Conservation (phyloP, 2,113 vertebrate genomes). For the Plotosus lineatus region DNA sequence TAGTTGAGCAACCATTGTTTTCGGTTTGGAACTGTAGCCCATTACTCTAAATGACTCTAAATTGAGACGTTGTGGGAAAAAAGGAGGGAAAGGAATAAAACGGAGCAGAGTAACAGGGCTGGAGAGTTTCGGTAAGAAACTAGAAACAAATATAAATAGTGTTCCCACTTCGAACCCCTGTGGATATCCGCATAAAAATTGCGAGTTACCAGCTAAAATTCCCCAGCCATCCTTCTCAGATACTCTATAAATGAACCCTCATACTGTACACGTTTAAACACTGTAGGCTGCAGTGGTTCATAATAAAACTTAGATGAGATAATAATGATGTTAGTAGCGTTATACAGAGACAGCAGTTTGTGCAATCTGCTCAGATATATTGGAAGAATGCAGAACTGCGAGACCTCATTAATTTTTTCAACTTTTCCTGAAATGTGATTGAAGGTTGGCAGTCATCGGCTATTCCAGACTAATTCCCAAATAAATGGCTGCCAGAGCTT, state of each 20-base stretch:
- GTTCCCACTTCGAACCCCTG: neutral
- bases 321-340: neutral
- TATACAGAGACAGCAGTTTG: neutral
- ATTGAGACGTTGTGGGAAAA: neutral
- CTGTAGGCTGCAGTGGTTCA: neutral
- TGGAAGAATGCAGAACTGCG: neutral
- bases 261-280: neutral
- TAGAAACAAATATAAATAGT: neutral
- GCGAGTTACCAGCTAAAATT: neutral
- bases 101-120: neutral
- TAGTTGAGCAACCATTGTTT: neutral
- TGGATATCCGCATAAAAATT: neutral
- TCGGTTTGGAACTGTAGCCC: neutral
- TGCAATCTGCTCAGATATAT: neutral
- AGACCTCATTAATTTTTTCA: neutral
- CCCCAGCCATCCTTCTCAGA: neutral
- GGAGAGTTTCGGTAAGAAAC: neutral
- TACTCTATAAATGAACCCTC: neutral
- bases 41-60: neutral
- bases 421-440: neutral
- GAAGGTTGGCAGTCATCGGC: neutral
- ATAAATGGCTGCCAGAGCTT: constrained; percentile 1
- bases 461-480: neutral
- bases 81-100: neutral
- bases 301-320: neutral